These are phyloP conservation scores for Scolopax bukidnonensis DNA, from an alignment of 2,797 vertebrate species.

Conservation along the genomic window DNA sequence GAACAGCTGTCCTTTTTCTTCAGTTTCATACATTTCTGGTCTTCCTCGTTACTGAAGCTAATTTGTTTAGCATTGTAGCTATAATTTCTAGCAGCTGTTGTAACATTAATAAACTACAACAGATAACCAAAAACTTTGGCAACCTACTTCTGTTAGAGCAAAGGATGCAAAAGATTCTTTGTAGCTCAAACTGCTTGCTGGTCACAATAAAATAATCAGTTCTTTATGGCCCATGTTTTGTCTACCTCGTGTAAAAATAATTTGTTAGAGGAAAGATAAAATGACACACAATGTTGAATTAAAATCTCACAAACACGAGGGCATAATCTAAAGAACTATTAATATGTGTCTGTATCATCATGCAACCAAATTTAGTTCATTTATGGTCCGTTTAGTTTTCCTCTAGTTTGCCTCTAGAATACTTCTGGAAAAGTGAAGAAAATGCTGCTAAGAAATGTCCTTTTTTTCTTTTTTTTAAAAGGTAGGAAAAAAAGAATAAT, in stretches of 20 bases:
- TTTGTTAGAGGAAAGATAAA: not conserved
- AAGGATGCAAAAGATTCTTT: not conserved
- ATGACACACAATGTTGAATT: not conserved
- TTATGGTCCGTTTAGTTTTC: not conserved
- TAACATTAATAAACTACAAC: not conserved
- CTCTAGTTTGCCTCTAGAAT: not conserved
- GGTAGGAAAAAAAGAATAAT: not conserved
- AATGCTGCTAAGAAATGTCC: not conserved
- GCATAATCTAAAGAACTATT: not conserved
- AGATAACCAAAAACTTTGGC: not conserved
- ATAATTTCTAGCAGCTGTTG: slow-evolving; percentile 33
- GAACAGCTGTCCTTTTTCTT: slow-evolving; percentile 21
- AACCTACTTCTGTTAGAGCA: not conserved
- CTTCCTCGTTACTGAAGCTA: not conserved
- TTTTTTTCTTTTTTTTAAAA: not conserved
- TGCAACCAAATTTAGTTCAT: not conserved
- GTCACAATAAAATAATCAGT: not conserved
- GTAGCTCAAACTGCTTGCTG: not conserved
- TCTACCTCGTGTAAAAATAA: not conserved
- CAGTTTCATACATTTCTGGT: not conserved
- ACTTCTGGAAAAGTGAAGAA: not conserved
- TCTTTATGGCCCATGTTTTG: not conserved
- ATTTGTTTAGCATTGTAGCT: slow-evolving; percentile 27
- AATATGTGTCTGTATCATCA: not conserved
- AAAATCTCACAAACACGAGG: not conserved